Percentiles rank a stretch among this genome's conserved stretches.
Conservation (phyloP, 1,140 invertebrate species). For the Chlorops oryzae region DNA sequence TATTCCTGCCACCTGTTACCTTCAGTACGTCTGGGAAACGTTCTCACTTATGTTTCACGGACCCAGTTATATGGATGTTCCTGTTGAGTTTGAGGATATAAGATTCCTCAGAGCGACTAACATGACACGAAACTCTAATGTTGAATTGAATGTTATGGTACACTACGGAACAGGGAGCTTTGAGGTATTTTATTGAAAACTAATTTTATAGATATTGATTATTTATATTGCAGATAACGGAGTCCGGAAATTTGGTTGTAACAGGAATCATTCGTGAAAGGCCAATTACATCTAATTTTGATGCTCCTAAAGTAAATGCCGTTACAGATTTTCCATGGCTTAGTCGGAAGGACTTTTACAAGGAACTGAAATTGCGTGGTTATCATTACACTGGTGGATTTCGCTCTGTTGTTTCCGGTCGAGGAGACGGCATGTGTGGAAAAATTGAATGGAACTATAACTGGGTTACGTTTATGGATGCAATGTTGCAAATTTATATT, state of each 20-base stretch:
- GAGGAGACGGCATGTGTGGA: slow-evolving; percentile 50
- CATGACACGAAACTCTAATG: slow-evolving; percentile 60
- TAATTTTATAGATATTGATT: neutral
- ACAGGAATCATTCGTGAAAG: slow-evolving; percentile 62
- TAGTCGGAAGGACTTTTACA: slow-evolving; percentile 77
- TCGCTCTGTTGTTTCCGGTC: slow-evolving; percentile 35
- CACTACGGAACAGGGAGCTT: slow-evolving; percentile 77
- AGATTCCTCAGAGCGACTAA: slow-evolving; percentile 77
- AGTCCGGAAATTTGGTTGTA: slow-evolving; percentile 70
- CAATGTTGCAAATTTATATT: slow-evolving; percentile 82
- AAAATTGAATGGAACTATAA: slow-evolving; percentile 65
- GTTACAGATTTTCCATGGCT: slow-evolving; percentile 49
- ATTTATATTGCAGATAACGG: slow-evolving; percentile 55
- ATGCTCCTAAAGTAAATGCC: slow-evolving; percentile 49
- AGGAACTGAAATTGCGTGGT: slow-evolving; percentile 82
- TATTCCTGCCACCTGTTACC: slow-evolving; percentile 84
- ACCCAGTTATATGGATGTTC: slow-evolving; percentile 62
- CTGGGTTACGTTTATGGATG: slow-evolving; percentile 91
- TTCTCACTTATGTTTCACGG: slow-evolving; percentile 68
- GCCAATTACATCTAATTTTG: slow-evolving; percentile 48
- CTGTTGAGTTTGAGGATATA: slow-evolving; percentile 82
- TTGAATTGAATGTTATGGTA: slow-evolving; percentile 74
- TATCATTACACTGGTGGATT: slow-evolving; percentile 69
- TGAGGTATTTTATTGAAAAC: slow-evolving; percentile 50
- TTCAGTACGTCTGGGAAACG: slow-evolving; percentile 81